Evolutionary conservation across 2,888 invertebrate genomes (phyloP).

Genomic region (Clivina fossor): DNA sequence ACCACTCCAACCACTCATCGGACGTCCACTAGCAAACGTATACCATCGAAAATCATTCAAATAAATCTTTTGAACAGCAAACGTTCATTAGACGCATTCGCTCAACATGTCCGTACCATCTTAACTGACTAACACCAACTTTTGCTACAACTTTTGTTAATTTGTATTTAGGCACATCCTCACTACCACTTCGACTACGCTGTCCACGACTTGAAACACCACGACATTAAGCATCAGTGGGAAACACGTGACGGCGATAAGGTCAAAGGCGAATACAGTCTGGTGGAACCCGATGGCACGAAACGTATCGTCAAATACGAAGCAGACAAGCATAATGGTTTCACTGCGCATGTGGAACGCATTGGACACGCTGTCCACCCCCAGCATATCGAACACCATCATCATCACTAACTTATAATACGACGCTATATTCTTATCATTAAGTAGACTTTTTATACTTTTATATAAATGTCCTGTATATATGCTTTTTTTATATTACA

Average conservation of each 20-base stretch:
- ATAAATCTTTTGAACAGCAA: too few relatives aligned
- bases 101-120: too few relatives aligned
- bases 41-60: too few relatives aligned
- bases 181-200: conserved; percentile 55
- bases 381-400: conserved; percentile 8
- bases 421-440: too few relatives aligned
- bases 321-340: conserved; percentile 51
- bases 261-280: conserved; percentile 53
- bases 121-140: too few relatives aligned
- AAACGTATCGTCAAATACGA: conserved; percentile 51
- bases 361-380: conserved; percentile 37
- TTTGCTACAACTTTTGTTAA: too few relatives aligned
- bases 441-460: neutral
- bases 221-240: conserved; percentile 54
- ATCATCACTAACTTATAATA: conserved; percentile 5
- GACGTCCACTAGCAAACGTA: too few relatives aligned
- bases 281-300: conserved; percentile 51
- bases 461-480: neutral
- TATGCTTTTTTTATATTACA: neutral
- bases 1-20: too few relatives aligned
- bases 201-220: conserved; percentile 55
- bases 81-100: too few relatives aligned
- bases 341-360: conserved; percentile 50
- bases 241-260: conserved; percentile 54
- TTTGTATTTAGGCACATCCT: conserved; percentile 49